Base-by-base conservation (phyloP, 2,113 vertebrate genomes). In the Corythoichthys haematopterus region DNA sequence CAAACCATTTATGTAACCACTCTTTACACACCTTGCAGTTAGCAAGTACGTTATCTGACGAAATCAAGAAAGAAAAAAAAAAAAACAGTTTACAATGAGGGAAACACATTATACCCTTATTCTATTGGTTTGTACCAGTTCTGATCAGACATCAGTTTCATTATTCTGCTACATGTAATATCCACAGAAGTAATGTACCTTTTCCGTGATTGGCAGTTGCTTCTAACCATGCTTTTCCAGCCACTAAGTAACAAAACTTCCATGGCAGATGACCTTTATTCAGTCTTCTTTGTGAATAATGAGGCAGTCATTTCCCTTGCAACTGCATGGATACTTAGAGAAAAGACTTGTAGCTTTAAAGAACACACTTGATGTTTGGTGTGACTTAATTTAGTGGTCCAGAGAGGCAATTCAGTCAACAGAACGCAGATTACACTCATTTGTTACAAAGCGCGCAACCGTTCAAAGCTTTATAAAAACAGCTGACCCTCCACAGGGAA, bases 401-500 rank as follows among this genome's bases (percentile, higher is more conserved):
- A 35, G 36, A 3, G 77, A 79, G 81, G 75, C 76, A 11, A 36
- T 76, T 70, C 59, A 68, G 64, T 79, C 76, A 84, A 75, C 86
- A 50, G 45, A 55, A 72, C 64, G 65, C 66, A 85, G 77, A 85
- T 86, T 77, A 83, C 76, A 69, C 84, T 89, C 87, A 90, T 92
- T 91, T 89, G 78, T 91, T 88, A 87, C 80, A 83, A 79, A 46
- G 64, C 83, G 82, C 72, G 86, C 84, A 83, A 89, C 78, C 88
- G 87, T 84, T 72, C 74, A 40, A 73, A 76, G 75, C 66, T 75
- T 78, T 66, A 83, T 72, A 85, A 68, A 83, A 86, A 80, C 76
- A 84, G 85, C 69, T 67, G 68, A 76, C 71, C 72, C 80, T 78
- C 81, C 72, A 48, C 53, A 70, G 86, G 87, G 88, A 87, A 71